Percentiles rank a stretch among this genome's conserved stretches.
Evolutionary conservation across 1,140 invertebrate genomes (phyloP).

Genomic region (Dendrolimus kikuchii): DNA sequence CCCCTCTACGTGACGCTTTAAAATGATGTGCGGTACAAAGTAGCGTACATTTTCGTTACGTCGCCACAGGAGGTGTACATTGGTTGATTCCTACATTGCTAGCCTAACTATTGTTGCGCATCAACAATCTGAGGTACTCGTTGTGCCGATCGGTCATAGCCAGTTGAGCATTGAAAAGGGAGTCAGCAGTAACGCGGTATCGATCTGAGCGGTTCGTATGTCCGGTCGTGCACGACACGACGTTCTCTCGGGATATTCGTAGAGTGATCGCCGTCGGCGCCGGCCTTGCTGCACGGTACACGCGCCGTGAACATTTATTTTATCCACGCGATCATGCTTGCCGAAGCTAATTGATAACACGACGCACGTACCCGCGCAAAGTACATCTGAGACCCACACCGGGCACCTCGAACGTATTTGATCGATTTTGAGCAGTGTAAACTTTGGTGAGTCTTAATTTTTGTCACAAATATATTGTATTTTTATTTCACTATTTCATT

Average conservation of each 20-base stretch:
- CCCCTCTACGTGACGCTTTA: constrained; percentile 46
- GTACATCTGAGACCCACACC: constrained; percentile 24
- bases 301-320: constrained; percentile 48
- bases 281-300: constrained; percentile 61
- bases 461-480: constrained; percentile 8
- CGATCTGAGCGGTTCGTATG: constrained; percentile 58
- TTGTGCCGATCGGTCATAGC: constrained; percentile 24
- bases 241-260: constrained; percentile 62
- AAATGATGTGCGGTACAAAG: constrained; percentile 39
- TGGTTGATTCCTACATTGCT: constrained; percentile 18
- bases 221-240: constrained; percentile 54
- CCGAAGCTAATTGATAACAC: constrained; percentile 53
- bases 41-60: constrained; percentile 26
- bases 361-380: constrained; percentile 32
- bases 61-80: constrained; percentile 23
- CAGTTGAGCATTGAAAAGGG: constrained; percentile 41
- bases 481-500: constrained; percentile 18
- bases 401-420: constrained; percentile 19
- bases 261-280: constrained; percentile 62
- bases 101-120: constrained; percentile 14
- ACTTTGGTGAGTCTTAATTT: constrained; percentile 38
- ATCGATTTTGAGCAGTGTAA: constrained; percentile 28
- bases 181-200: constrained; percentile 53
- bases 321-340: constrained; percentile 54
- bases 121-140: constrained; percentile 11